phyloP scores from a whole-genome alignment of 2,888 invertebrate species.

The Meganola albula region DNA sequence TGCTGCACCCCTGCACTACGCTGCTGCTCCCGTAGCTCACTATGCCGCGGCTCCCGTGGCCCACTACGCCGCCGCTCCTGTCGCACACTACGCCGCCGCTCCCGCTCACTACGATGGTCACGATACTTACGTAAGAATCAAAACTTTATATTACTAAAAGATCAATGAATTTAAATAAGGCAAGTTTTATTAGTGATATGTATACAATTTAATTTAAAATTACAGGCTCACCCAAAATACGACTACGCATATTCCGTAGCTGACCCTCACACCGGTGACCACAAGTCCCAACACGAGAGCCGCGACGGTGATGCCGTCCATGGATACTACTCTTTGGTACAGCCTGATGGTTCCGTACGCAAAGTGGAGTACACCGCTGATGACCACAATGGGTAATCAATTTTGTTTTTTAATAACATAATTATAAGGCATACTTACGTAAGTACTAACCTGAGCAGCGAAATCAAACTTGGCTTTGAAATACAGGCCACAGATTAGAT shows the following conservation, averaged over 20 bases:
- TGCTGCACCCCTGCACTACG: slow-evolving; percentile 25
- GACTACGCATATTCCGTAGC: slow-evolving; percentile 71
- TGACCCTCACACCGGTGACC: slow-evolving; percentile 75
- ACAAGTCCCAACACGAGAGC: slow-evolving; percentile 70
- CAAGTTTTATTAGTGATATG: background rate
- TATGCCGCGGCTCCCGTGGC: slow-evolving; percentile 33
- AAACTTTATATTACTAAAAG: no score
- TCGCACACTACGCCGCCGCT: slow-evolving; percentile 26
- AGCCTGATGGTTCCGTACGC: slow-evolving; percentile 61
- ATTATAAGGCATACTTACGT: no score
- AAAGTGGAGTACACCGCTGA: slow-evolving; percentile 79
- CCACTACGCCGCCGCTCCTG: slow-evolving; percentile 28
- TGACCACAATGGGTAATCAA: slow-evolving; percentile 72
- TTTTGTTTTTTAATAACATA: background rate
- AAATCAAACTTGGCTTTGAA: no score
- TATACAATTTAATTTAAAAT: background rate
- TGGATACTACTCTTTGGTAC: slow-evolving; percentile 68
- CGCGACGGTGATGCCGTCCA: slow-evolving; percentile 73
- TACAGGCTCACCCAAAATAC: slow-evolving; percentile 55
- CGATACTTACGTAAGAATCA: slow-evolving; percentile 18
- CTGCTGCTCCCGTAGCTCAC: slow-evolving; percentile 30
- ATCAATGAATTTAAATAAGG: background rate
- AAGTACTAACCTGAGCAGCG: no score
- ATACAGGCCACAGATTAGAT: no score
- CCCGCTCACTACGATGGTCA: slow-evolving; percentile 24